Percentiles rank a stretch among this genome's conserved stretches.
Evolutionary conservation across 2,888 invertebrate species (phyloP).

Genomic region (Noctua comes): DNA sequence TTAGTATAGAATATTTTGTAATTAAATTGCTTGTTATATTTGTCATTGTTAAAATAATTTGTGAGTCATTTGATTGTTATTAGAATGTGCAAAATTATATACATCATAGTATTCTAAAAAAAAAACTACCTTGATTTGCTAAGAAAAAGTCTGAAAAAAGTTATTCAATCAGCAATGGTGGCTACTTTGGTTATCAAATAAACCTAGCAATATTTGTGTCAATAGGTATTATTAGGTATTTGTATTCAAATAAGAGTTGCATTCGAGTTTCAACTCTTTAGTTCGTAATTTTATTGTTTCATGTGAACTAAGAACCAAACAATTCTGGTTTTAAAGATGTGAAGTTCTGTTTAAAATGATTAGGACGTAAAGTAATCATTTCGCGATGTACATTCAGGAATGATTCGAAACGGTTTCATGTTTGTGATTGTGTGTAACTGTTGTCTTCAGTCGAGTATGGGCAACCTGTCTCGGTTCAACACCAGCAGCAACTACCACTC

Average conservation of each 20-base stretch:
- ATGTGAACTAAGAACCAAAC: constrained; percentile 3
- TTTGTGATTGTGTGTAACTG: constrained; percentile 18
- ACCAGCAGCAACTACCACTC: constrained; percentile 94
- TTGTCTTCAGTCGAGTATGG: constrained; percentile 90
- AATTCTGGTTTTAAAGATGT: neutral
- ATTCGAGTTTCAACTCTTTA: constrained; percentile 38
- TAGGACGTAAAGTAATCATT: neutral
- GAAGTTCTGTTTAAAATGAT: neutral
- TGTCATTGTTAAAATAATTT: constrained; percentile 3
- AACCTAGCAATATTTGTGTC: constrained; percentile 56
- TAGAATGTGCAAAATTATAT: constrained; percentile 2
- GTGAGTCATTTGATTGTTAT: constrained; percentile 7
- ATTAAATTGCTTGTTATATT: neutral
- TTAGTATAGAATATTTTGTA: neutral
- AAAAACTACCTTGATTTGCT: neutral
- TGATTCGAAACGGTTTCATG: neutral
- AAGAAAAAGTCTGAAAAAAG: constrained; percentile 22
- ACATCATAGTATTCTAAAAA: neutral
- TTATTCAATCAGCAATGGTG: constrained; percentile 32
- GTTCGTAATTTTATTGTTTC: constrained; percentile 22
- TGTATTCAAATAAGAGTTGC: constrained; percentile 47
- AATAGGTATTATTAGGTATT: too few species aligned
- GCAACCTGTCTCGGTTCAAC: constrained; percentile 91
- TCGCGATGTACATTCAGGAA: constrained; percentile 4
- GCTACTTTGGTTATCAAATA: constrained; percentile 63